These are phyloP conservation scores for Siniperca obscura DNA, from an alignment of 2,797 vertebrate genomes.

Conservation along the genomic window DNA sequence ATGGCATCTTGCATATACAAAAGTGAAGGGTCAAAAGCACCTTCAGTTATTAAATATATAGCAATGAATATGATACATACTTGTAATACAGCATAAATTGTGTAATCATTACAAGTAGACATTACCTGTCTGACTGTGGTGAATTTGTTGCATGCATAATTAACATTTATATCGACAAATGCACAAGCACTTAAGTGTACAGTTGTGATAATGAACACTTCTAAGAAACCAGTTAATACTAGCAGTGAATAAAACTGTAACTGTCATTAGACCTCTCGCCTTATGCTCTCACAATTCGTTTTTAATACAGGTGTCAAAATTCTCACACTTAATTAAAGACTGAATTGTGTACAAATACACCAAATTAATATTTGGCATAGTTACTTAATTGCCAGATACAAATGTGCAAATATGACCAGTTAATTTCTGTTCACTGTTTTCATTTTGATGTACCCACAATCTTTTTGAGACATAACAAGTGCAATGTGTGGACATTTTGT, in stretches of 20 bases:
- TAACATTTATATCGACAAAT: conserved; percentile 46
- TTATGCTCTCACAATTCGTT: conserved; percentile 20
- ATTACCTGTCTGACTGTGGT: conserved; percentile 51
- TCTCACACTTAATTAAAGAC: conserved; percentile 36
- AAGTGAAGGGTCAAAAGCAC: conserved; percentile 66
- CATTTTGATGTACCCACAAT: conserved; percentile 54
- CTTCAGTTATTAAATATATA: conserved; percentile 79
- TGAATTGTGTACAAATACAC: conserved; percentile 38
- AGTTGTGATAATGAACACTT: conserved; percentile 18
- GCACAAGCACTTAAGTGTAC: conserved; percentile 47
- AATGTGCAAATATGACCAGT: conserved; percentile 73
- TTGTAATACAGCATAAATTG: conserved; percentile 69
- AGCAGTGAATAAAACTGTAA: conserved; percentile 38
- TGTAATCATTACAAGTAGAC: conserved; percentile 73
- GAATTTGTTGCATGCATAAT: conserved; percentile 63
- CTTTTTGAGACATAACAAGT: conserved; percentile 77
- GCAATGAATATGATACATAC: conserved; percentile 66
- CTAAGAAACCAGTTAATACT: conserved; percentile 25
- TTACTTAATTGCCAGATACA: conserved; percentile 47
- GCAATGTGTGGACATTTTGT: conserved; percentile 81
- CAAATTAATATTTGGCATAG: conserved; percentile 42
- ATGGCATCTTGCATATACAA: conserved; percentile 86
- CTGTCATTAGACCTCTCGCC: conserved; percentile 10
- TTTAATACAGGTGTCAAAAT: conserved; percentile 15
- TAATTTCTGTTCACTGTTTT: conserved; percentile 57